These are phyloP conservation scores for Cataglyphis hispanica DNA, from an alignment of 1,140 invertebrate genomes.

Conservation along the genomic window DNA sequence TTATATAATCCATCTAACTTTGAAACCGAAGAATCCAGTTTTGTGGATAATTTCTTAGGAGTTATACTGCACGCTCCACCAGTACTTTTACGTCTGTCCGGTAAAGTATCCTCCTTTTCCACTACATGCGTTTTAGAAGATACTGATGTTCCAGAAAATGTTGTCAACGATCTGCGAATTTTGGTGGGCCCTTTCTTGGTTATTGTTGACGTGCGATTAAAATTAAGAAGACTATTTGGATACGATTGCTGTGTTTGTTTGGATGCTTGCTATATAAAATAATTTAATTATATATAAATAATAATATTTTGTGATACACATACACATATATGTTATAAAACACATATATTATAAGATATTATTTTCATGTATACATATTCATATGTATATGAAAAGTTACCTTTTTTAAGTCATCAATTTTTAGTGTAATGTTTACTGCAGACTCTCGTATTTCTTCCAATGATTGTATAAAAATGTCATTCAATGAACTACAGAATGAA, in stretches of 20 bases:
- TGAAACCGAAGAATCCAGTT: neutral
- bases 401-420: conserved; percentile 26
- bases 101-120: neutral
- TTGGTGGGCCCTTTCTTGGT: neutral
- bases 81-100: conserved; percentile 18
- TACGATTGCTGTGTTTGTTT: neutral
- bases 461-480: neutral
- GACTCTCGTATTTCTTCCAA: neutral
- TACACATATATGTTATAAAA: neutral
- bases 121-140: neutral
- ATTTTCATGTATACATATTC: neutral
- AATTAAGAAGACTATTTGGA: neutral
- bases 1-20: neutral
- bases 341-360: neutral
- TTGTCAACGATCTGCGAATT: neutral
- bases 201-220: neutral
- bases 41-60: neutral
- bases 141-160: neutral
- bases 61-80: neutral
- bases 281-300: neutral
- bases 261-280: conserved; percentile 14
- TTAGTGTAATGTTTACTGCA: neutral
- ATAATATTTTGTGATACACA: neutral
- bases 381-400: neutral
- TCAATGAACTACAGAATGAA: neutral